Evolutionary conservation across 2,797 vertebrate genomes (phyloP), one percentile per base, ranked within the genome.

Genomic region (Labeo calbasu): DNA sequence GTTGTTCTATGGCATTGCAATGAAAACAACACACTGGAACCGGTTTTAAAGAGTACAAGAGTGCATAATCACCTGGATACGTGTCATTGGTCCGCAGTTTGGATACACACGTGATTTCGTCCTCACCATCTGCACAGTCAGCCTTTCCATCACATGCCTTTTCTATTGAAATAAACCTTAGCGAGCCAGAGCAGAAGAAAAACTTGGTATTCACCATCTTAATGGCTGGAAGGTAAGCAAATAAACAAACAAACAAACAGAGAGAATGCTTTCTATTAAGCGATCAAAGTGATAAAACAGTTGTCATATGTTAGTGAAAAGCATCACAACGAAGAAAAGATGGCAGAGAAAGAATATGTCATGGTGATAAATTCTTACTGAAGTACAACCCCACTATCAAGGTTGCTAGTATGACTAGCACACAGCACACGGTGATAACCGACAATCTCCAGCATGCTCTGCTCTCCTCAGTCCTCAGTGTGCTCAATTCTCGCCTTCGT

Each of bases 71-170:
- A 92, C 92, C 90, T 83, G 85, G 83, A 57, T 89, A 82, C 0
- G 73, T 84, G 14, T 40, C 51, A 36, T 79, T 90, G 48, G 28
- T 77, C 23, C 71, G 77, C n/a, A 87, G n/a, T 15, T 82, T 89
- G 68, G 83, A 51, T 25, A 95, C 92, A 21, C 96, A 96, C 63
- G 53, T 51, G 12, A 83, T 84, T 86, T 96, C 95, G 0, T 96
- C 96, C 68, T 96, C 94, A 0, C 92, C 93, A 0, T 55, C 85
- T 19, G 85, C 59, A 5, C 95, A 96, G 85, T 95, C 92, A 0
- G 3, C 13, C 0, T 85, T 89, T n/a, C 94, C 92, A 0, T 96
- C 91, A 5, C 96, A 96, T 46, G 90, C 83, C 28, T 68, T 89
- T 12, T 1, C 77, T 77, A 91, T 88, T 0, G 91, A 69, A 88